phyloP scores from a whole-genome alignment of 2,113 vertebrate genomes.

The Sinosuthora webbiana region DNA sequence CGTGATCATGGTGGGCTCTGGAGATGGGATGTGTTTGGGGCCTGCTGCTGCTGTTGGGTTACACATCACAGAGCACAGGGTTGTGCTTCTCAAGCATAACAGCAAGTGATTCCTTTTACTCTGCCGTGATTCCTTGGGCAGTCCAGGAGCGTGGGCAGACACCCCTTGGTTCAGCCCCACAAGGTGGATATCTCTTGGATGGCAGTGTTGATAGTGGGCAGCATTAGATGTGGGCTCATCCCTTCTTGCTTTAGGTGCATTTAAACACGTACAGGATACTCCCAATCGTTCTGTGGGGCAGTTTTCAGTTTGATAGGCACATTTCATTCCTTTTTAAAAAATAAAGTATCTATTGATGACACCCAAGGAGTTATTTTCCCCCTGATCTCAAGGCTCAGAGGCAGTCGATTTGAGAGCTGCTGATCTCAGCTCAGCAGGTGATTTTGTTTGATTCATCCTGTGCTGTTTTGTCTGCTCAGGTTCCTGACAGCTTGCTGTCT shows the following conservation, averaged over 20 bases:
- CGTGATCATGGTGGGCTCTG: not conserved
- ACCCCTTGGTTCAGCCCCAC: not conserved
- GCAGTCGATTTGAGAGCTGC: not conserved
- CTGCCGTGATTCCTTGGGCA: not conserved
- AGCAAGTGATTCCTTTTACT: not conserved
- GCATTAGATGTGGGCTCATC: not conserved
- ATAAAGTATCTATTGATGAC: not conserved
- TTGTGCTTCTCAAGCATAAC: not conserved
- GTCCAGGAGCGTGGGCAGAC: not conserved
- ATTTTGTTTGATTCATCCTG: not conserved
- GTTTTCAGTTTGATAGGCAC: not conserved
- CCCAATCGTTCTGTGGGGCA: not conserved
- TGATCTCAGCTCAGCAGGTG: not conserved
- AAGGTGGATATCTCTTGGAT: not conserved
- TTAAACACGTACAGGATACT: not conserved
- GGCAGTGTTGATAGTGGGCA: not conserved
- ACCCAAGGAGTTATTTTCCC: not conserved
- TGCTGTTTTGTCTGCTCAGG: not conserved
- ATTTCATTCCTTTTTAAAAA: not conserved
- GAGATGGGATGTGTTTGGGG: not conserved
- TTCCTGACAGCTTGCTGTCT: not conserved
- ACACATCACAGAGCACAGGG: not conserved
- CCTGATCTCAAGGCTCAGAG: not conserved
- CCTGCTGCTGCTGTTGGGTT: not conserved
- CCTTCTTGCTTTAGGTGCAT: not conserved